Conservation (phyloP, 2,888 invertebrate genomes). For the Iselma pallidipennis region DNA sequence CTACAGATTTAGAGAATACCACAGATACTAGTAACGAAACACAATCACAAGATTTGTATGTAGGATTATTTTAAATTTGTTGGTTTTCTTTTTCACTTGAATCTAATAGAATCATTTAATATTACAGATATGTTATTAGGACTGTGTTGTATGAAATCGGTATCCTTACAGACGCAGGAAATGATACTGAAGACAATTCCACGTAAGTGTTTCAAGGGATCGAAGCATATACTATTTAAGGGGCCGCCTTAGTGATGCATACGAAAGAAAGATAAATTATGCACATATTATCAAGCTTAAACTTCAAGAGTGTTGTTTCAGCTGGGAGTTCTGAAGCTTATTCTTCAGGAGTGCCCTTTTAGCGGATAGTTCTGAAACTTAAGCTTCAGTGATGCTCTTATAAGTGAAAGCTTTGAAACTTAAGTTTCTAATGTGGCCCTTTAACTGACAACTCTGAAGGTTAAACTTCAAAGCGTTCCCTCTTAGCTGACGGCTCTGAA, state of each 20-base stretch:
- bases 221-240: too few relatives aligned
- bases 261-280: too few relatives aligned
- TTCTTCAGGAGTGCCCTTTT: too few relatives aligned
- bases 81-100: too few relatives aligned
- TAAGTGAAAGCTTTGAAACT: too few relatives aligned
- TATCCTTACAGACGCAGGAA: slow-evolving; percentile 60
- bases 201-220: slow-evolving; percentile 48
- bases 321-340: neutral
- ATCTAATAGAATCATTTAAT: neutral
- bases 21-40: slow-evolving; percentile 17
- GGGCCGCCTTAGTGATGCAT: too few relatives aligned
- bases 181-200: slow-evolving; percentile 52
- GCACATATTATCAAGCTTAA: too few relatives aligned
- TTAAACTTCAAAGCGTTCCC: neutral
- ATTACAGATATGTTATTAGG: slow-evolving; percentile 60
- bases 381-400: too few relatives aligned
- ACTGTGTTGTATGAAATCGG: slow-evolving; percentile 66
- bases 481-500: too few relatives aligned
- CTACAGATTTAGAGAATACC: slow-evolving; percentile 7
- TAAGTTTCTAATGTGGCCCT: too few relatives aligned
- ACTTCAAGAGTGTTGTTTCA: neutral
- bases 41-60: slow-evolving; percentile 27
- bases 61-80: neutral
- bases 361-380: too few relatives aligned
- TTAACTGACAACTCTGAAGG: too few relatives aligned